phyloP scores from a whole-genome alignment of 1,140 invertebrate genomes.

The Bombus waltoni region DNA sequence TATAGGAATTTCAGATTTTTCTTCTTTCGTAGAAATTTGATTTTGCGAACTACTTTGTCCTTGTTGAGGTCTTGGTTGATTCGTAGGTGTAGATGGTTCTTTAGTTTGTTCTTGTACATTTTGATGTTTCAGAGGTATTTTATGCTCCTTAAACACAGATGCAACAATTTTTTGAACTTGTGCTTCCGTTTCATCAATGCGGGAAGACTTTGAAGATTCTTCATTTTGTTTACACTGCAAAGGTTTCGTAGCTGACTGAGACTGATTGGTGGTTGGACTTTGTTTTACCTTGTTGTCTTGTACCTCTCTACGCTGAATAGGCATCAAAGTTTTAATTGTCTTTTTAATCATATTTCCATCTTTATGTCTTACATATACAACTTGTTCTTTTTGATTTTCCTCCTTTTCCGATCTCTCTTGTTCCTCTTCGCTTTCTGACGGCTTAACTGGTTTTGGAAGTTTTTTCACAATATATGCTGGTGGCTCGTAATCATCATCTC shows the following conservation, averaged over 20 bases:
- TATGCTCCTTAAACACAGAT: slow-evolving; percentile 81
- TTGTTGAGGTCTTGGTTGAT: slow-evolving; percentile 33
- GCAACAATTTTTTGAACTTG: slow-evolving; percentile 82
- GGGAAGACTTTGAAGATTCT: slow-evolving; percentile 60
- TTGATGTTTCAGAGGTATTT: slow-evolving; percentile 78
- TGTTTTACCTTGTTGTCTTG: slow-evolving; percentile 63
- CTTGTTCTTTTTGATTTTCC: slow-evolving; percentile 77
- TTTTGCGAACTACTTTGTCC: slow-evolving; percentile 18
- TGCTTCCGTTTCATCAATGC: slow-evolving; percentile 78
- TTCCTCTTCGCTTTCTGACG: slow-evolving; percentile 48
- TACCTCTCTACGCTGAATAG: slow-evolving; percentile 75
- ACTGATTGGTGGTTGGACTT: not conserved
- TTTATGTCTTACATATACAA: slow-evolving; percentile 78
- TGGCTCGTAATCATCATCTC: slow-evolving; percentile 80
- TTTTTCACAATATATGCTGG: slow-evolving; percentile 79
- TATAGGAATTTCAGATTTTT: slow-evolving; percentile 63
- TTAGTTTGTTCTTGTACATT: slow-evolving; percentile 68
- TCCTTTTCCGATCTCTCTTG: slow-evolving; percentile 67
- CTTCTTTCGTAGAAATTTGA: slow-evolving; percentile 66
- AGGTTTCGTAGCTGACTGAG: slow-evolving; percentile 61
- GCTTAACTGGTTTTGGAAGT: slow-evolving; percentile 66
- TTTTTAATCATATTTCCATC: slow-evolving; percentile 80
- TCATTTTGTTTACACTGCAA: slow-evolving; percentile 56
- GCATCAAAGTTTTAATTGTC: slow-evolving; percentile 81
- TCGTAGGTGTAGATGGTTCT: slow-evolving; percentile 54